Evolutionary conservation across 2,797 vertebrate genomes (phyloP).

Genomic region (Mormyrops attenuatus): DNA sequence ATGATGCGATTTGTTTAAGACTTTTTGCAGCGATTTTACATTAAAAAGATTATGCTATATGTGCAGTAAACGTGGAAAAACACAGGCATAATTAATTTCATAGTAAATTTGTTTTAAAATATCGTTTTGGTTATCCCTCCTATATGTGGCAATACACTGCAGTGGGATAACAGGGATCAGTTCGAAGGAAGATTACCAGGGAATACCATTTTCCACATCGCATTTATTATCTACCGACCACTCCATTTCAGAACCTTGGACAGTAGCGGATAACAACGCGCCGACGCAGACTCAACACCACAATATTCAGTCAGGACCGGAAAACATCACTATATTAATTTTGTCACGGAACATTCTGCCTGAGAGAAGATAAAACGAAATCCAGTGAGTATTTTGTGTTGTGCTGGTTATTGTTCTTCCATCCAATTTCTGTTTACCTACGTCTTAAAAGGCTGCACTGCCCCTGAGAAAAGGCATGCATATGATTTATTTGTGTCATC

Average conservation of each 20-base stretch:
- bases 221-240: slow-evolving; percentile 35
- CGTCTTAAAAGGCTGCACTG: neutral
- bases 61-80: neutral
- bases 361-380: neutral
- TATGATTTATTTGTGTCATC: neutral
- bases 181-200: neutral
- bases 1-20: neutral
- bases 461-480: neutral
- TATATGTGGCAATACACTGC: neutral
- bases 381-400: slow-evolving; percentile 20
- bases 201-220: neutral
- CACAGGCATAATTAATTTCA: neutral
- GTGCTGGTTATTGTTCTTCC: neutral
- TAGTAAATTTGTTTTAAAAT: neutral
- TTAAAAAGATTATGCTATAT: neutral
- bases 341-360: slow-evolving; percentile 2
- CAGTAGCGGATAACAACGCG: slow-evolving; percentile 39
- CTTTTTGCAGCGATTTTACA: neutral
- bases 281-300: neutral
- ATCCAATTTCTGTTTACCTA: neutral
- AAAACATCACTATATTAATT: neutral
- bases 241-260: slow-evolving; percentile 58
- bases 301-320: neutral
- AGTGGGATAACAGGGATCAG: slow-evolving; percentile 1
- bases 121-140: neutral